These are phyloP conservation scores for Emydoidea blandingii DNA, from an alignment of 2,797 vertebrate species.

Conservation along the genomic window DNA sequence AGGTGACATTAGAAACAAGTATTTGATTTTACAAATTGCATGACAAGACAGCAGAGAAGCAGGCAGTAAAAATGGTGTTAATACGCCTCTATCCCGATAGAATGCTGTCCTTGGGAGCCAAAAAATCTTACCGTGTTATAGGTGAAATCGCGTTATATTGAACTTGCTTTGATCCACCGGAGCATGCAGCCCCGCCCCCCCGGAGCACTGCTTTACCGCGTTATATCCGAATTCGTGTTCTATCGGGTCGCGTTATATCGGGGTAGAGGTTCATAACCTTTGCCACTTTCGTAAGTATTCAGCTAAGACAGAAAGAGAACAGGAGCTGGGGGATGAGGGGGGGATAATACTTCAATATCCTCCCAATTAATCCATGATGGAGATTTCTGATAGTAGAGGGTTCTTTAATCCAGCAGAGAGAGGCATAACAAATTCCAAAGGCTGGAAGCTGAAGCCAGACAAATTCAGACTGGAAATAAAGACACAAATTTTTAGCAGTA, in stretches of 20 bases:
- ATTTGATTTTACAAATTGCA: neutral
- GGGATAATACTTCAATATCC: neutral
- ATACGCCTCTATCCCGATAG: neutral
- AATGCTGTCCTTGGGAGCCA: too few species aligned
- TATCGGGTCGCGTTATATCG: too few species aligned
- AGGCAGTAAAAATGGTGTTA: neutral
- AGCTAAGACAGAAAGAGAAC: neutral
- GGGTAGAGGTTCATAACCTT: neutral
- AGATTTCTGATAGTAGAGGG: neutral
- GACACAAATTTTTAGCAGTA: neutral
- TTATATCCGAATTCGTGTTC: too few species aligned
- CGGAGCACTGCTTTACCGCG: too few species aligned
- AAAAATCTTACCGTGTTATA: too few species aligned
- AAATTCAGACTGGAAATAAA: neutral
- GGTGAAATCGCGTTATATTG: too few species aligned
- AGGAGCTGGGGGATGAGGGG: neutral
- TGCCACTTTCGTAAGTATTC: neutral
- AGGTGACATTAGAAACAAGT: neutral
- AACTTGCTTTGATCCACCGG: too few species aligned
- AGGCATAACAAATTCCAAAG: neutral
- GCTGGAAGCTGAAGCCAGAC: neutral
- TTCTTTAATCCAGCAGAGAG: neutral
- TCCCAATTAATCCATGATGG: accelerated
- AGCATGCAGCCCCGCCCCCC: too few species aligned
- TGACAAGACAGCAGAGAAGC: neutral